phyloP scores from a whole-genome alignment of 2,888 invertebrate genomes.

The Nomada lathburiana region DNA sequence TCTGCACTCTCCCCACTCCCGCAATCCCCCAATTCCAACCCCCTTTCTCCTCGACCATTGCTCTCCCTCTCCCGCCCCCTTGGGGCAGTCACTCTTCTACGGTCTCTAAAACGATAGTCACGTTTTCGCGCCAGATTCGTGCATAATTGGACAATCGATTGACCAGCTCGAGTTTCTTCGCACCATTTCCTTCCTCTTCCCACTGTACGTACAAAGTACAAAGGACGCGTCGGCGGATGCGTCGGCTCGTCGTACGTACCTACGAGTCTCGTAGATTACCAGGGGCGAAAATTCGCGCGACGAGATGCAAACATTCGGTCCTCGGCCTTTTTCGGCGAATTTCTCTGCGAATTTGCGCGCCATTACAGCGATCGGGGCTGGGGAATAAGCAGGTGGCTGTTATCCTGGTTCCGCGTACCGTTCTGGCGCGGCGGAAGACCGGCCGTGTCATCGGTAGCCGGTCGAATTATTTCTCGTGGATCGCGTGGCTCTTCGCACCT shows the following conservation, averaged over 20 bases:
- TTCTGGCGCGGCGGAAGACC: conserved; percentile 11
- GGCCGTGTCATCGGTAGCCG: conserved; percentile 64
- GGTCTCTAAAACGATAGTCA: conserved; percentile 1
- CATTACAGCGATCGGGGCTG: conserved; percentile 37
- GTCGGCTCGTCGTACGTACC: neutral
- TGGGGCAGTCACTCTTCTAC: neutral
- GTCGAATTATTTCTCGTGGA: conserved; percentile 64
- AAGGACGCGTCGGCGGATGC: conserved; percentile 54
- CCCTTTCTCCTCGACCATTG: conserved; percentile 12
- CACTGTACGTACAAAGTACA: neutral
- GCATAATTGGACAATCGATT: conserved; percentile 13
- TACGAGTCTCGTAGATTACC: too few species aligned
- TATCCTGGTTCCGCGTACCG: conserved; percentile 11
- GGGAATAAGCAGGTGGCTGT: conserved; percentile 41
- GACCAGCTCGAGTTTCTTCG: neutral
- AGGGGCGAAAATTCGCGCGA: conserved; percentile 1
- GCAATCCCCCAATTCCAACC: conserved; percentile 1
- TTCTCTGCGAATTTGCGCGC: conserved; percentile 29
- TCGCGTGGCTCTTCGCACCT: conserved; percentile 68
- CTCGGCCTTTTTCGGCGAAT: conserved; percentile 8
- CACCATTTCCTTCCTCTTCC: neutral
- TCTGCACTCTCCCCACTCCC: neutral
- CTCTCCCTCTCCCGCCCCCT: conserved; percentile 8
- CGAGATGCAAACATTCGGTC: neutral
- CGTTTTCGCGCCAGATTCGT: conserved; percentile 3